A percentile compares a stretch with the other conserved stretches of the same genome.
Evolutionary conservation across 2,888 invertebrate species (phyloP).

Genomic region (Pollenia labialis): DNA sequence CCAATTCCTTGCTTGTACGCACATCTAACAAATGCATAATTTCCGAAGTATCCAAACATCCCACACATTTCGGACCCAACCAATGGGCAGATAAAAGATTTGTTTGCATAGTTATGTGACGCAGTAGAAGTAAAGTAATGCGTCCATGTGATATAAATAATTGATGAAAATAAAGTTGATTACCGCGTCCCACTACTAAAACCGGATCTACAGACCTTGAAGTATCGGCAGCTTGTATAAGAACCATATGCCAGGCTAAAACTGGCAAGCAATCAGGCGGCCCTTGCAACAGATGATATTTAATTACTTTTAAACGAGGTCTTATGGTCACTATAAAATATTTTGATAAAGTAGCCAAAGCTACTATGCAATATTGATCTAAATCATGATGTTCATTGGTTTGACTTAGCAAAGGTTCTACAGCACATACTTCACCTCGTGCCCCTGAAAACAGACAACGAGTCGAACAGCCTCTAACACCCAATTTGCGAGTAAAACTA

Average conservation of each 20-base stretch:
- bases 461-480: constrained; percentile 94
- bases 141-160: constrained; percentile 84
- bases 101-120: constrained; percentile 89
- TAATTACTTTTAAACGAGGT: constrained; percentile 91
- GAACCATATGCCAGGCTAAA: constrained; percentile 95
- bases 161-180: constrained; percentile 93
- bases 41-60: constrained; percentile 92
- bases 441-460: constrained; percentile 98
- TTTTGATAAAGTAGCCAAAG: constrained; percentile 95
- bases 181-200: constrained; percentile 94
- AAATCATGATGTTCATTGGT: constrained; percentile 87
- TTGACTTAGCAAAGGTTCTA: constrained; percentile 87
- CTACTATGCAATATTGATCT: constrained; percentile 91
- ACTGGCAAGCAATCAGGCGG: constrained; percentile 93
- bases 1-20: constrained; percentile 93
- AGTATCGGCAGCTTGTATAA: constrained; percentile 89
- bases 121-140: constrained; percentile 87
- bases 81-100: constrained; percentile 91
- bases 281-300: constrained; percentile 90
- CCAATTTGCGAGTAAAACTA: constrained; percentile 94
- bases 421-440: constrained; percentile 94
- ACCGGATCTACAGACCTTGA: constrained; percentile 91
- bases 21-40: constrained; percentile 95
- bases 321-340: constrained; percentile 91
- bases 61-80: constrained; percentile 93